phyloP scores from a whole-genome alignment of 2,888 invertebrate genomes.

The Caenorhabditis auriculariae region DNA sequence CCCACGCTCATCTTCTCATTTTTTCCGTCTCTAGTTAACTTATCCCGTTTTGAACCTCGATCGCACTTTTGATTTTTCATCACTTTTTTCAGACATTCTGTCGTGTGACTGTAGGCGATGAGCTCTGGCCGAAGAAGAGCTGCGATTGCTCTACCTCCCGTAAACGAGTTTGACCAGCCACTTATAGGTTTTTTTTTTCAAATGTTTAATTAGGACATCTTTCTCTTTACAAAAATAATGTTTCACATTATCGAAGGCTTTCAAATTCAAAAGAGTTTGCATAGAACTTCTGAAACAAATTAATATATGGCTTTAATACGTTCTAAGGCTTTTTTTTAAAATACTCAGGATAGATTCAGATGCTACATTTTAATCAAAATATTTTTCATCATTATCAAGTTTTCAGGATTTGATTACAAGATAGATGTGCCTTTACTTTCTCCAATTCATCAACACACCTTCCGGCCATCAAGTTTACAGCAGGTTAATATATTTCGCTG shows the following conservation, averaged over 20 bases:
- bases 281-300: too few relatives aligned
- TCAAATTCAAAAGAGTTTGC: not conserved
- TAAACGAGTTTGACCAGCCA: conserved; percentile 28
- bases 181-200: conserved; percentile 20
- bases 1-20: too few relatives aligned
- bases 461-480: conserved; percentile 45
- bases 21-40: too few relatives aligned
- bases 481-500: too few relatives aligned
- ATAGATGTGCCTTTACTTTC: conserved; percentile 44
- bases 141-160: conserved; percentile 35
- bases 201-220: not conserved
- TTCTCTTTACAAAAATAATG: not conserved
- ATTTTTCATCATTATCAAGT: not conserved
- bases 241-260: not conserved
- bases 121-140: conserved; percentile 39
- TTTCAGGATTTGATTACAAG: conserved; percentile 36
- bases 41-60: too few relatives aligned
- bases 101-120: conserved; percentile 21
- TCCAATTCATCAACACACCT: conserved; percentile 44
- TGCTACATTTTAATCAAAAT: not conserved
- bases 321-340: too few relatives aligned
- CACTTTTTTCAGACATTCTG: not conserved
- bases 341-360: not conserved
- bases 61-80: too few relatives aligned
- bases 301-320: not conserved